Evolutionary conservation across 2,888 invertebrate species (phyloP), one percentile per base, ranked within the genome.

Genomic region (Alloplasta piceator): DNA sequence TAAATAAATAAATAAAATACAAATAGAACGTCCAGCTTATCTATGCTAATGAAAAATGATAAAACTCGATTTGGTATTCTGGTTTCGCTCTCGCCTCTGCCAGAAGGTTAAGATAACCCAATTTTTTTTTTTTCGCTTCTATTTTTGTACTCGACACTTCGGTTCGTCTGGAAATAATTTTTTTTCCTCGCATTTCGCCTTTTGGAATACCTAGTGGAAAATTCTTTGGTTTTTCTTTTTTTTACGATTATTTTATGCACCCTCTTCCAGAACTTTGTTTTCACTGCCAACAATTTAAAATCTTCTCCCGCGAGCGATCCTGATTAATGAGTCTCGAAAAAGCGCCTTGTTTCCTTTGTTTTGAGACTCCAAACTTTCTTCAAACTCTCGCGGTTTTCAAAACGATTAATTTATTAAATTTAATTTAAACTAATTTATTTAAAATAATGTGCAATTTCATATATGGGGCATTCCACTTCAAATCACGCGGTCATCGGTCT

Each of bases 121-220:
- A 66, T 78, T 78, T 41, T 72, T 50, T 70, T 78, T 78, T 41
- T 72, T 50, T 70, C 66, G 52, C 66, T 43, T 41, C 78, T 78
- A 78, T 78, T 78, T 72, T 72, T 50, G 76, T 71, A 60, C 66
- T 43, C 56, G 14, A 55, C n/a, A 14, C 5, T 38, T 39, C 6
- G 26, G 48, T 36, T 2, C 38, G 50, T 4, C 43, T 50, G 9
- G 7, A 55, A 55, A 55, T 16, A 16, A 6, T 12, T 50, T 50
- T 41, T 58, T 61, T 14, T 6, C 6, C 52, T 39, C 66, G 6
- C 14, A 52, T 38, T 52, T 36, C 4, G 9, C 3, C 3, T 12
- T 50, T 48, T 48, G 12, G 5, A 48, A 48, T 1, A n/a, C 1
- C 10, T 1, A 48, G 12, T n/a, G 5, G 48, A 48, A 48, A 48